Conservation (phyloP, 2,888 invertebrate species). For the Rhodophaea formosa region DNA sequence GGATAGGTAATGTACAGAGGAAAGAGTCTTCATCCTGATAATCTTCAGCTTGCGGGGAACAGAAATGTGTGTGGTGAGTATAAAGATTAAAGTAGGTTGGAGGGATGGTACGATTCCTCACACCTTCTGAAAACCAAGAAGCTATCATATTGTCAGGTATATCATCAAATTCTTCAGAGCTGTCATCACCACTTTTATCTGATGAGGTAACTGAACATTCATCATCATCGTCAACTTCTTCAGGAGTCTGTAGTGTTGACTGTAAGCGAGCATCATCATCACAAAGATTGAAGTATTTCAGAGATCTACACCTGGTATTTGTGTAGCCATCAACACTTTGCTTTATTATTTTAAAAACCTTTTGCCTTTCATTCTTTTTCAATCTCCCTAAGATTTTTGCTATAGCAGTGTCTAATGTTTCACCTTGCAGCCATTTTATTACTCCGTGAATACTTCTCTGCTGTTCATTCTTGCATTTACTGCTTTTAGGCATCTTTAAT, state of each 20-base stretch:
- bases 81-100: constrained; percentile 85
- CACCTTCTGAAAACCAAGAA: constrained; percentile 84
- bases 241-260: constrained; percentile 29
- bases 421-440: constrained; percentile 88
- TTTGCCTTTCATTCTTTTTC: constrained; percentile 76
- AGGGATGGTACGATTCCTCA: constrained; percentile 82
- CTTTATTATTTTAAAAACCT: constrained; percentile 80
- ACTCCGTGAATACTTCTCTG: constrained; percentile 86
- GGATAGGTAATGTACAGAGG: constrained; percentile 81
- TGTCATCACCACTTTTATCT: constrained; percentile 33
- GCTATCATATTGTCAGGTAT: constrained; percentile 53
- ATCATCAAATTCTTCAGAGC: constrained; percentile 28
- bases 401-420: constrained; percentile 86
- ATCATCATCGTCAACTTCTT: constrained; percentile 27
- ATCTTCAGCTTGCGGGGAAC: constrained; percentile 87
- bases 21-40: constrained; percentile 82
- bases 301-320: constrained; percentile 78
- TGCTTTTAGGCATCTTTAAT: constrained; percentile 81
- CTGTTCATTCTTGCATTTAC: constrained; percentile 78
- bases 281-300: constrained; percentile 78
- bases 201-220: constrained; percentile 30
- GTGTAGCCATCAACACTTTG: constrained; percentile 84
- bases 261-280: constrained; percentile 27
- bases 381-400: constrained; percentile 83
- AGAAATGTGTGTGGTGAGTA: constrained; percentile 83